phyloP scores from a whole-genome alignment of 2,888 invertebrate genomes.

The Yponomeuta malinellus region DNA sequence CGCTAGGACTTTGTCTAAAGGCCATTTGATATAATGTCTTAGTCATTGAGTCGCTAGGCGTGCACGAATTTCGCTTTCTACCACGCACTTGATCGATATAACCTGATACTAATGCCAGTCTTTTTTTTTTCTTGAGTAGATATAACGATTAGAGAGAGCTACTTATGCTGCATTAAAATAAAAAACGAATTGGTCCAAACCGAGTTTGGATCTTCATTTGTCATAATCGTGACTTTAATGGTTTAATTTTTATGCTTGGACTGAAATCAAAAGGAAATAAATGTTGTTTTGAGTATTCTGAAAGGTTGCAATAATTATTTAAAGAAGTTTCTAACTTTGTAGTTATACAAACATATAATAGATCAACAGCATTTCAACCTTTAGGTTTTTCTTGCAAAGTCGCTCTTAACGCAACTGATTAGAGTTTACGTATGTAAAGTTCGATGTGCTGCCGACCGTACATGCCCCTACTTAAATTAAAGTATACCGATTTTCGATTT shows the following conservation, averaged over 20 bases:
- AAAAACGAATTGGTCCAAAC: neutral
- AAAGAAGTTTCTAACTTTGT: too few species aligned
- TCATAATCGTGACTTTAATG: neutral
- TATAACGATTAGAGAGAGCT: neutral
- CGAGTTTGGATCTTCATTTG: neutral
- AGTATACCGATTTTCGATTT: too few species aligned
- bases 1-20: neutral
- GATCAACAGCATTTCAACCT: too few species aligned
- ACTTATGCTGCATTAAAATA: neutral
- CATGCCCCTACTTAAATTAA: neutral
- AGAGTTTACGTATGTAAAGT: too few species aligned
- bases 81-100: constrained; percentile 7
- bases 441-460: neutral
- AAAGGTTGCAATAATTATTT: neutral
- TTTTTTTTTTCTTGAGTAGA: neutral
- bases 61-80: constrained; percentile 13
- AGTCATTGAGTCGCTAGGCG: constrained; percentile 2
- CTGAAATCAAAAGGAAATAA: neutral
- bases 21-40: neutral
- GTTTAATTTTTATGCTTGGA: neutral
- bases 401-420: neutral
- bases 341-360: too few species aligned
- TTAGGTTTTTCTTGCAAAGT: neutral
- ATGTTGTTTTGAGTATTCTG: neutral
- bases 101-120: constrained; percentile 4